phyloP scores from a whole-genome alignment of 1,140 invertebrate species.

The Aphis gossypii region DNA sequence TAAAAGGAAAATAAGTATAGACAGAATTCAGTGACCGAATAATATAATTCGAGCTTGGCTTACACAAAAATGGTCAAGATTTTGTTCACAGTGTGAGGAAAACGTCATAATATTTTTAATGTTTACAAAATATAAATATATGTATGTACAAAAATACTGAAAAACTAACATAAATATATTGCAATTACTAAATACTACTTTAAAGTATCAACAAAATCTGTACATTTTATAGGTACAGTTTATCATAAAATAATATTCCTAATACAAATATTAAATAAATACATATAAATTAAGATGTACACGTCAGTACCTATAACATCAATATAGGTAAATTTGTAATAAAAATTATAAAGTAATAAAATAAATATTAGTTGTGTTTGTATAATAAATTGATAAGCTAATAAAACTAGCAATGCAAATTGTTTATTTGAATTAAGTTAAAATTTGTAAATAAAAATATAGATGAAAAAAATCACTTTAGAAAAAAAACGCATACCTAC shows the following conservation, averaged over 20 bases:
- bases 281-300: neutral
- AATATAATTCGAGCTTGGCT: neutral
- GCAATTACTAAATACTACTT: neutral
- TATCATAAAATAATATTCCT: neutral
- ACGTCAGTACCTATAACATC: neutral
- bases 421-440: neutral
- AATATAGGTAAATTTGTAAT: neutral
- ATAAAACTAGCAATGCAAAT: neutral
- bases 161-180: neutral
- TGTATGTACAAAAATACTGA: neutral
- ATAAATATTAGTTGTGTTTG: neutral
- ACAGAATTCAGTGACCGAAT: slow-evolving; percentile 1
- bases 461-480: neutral
- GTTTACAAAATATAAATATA: neutral
- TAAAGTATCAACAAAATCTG: neutral
- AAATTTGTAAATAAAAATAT: neutral
- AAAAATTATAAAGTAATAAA: neutral
- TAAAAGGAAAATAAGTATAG: neutral
- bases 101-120: neutral
- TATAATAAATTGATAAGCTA: neutral
- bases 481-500: neutral
- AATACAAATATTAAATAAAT: neutral
- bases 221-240: neutral
- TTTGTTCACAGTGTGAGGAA: neutral
- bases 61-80: neutral